These are phyloP conservation scores for Doryteuthis pealeii DNA, from an alignment of 1,140 invertebrate species.

Conservation along the genomic window DNA sequence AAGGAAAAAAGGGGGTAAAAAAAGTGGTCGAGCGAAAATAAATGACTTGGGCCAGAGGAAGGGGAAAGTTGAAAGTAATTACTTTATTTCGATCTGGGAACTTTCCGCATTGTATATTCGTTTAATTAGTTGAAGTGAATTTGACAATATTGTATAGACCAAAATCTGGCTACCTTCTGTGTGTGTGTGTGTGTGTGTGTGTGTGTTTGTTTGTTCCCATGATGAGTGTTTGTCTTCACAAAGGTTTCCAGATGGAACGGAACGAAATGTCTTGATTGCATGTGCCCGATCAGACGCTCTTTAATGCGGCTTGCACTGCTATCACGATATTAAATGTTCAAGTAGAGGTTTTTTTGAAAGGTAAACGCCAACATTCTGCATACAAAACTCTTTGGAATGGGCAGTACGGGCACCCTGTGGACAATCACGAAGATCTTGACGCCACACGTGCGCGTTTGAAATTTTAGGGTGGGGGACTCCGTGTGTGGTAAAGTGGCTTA, in stretches of 20 bases:
- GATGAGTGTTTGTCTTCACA: too few relatives aligned
- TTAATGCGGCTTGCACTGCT: background rate
- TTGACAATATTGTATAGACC: too few relatives aligned
- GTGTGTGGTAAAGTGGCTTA: background rate
- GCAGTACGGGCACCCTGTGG: background rate
- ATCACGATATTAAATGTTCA: background rate
- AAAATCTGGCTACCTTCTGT: background rate
- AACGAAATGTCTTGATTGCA: background rate
- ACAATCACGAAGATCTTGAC: conserved; percentile 2
- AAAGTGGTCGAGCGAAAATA: too few relatives aligned
- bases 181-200: background rate
- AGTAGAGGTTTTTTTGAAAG: background rate
- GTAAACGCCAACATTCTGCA: background rate
- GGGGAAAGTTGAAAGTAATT: too few relatives aligned
- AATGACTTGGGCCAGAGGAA: too few relatives aligned
- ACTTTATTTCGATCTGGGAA: background rate
- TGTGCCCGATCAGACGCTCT: background rate
- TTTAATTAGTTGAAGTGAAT: background rate
- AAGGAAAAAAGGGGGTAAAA: too few relatives aligned
- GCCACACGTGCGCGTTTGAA: background rate
- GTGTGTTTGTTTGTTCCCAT: background rate
- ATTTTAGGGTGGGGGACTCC: background rate
- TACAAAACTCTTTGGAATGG: background rate
- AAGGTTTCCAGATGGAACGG: too few relatives aligned
- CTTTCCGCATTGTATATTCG: background rate